Evolutionary conservation across 2,797 vertebrate species (phyloP), one percentile per base, ranked within the genome.

Genomic region (Sparus aurata): DNA sequence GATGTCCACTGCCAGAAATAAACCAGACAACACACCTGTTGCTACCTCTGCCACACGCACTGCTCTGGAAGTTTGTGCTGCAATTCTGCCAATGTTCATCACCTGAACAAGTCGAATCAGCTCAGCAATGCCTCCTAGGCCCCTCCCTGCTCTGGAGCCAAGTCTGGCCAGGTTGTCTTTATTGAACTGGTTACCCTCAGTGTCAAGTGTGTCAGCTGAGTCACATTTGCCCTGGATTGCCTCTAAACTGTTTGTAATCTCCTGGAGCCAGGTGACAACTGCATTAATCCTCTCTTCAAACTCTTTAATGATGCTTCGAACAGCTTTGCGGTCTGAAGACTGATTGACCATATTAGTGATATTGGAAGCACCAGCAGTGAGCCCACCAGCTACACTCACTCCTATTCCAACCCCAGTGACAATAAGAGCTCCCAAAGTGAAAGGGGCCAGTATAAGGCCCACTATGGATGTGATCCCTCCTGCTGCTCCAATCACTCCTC

Each of bases 391-490:
- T 4, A 18, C 34, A 25, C 85, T 50, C 2, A 90, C 58, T 0
- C 73, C 85, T 0, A 89, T 5, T 13, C 89, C 90, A 11, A 87
- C 66, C 1, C 83, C 81, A 6, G 77, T 79, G 16, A 92, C 83
- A 59, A 90, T 75, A 25, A 90, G 59, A 5, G 66, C 75, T 15
- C 91, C 91, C 18, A 92, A 52, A 47, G 86, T 89, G 49, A 90
- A 75, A 3, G 91, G 89, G 16, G 85, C 22, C 55, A 93, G 65
- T 38, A 68, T 10, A 3, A 92, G 70, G 0, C 88, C 91, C 5
- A 84, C 81, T 3, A 89, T 65, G 15, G 87, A 68, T 3, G 85
- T 79, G 23, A 90, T 80, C 9, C 90, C 91, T 11, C 89, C 92
- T 3, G 27, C 16, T 3, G 23, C 59, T 81, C 70, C 83, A 22